Evolutionary conservation across 2,113 vertebrate genomes (phyloP).

Genomic region (Tapirus terrestris): DNA sequence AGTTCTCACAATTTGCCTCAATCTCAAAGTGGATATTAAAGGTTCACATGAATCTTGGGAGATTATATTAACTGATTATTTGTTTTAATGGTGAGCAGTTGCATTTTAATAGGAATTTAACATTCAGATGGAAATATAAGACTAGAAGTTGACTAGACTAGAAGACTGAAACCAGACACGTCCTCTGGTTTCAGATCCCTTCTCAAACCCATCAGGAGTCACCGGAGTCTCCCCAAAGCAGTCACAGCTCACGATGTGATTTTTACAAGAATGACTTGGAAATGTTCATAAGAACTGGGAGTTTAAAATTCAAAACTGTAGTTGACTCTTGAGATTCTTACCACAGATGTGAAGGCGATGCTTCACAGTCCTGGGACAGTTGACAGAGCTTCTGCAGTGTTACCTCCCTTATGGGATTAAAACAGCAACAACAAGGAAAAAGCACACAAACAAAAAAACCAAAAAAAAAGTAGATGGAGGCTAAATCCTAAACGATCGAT

Average conservation of each 20-base stretch:
- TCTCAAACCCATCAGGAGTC: neutral
- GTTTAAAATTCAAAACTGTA: neutral
- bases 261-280: neutral
- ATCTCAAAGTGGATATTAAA: rapidly evolving
- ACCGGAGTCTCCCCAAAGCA: neutral
- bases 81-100: neutral
- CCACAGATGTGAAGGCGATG: neutral
- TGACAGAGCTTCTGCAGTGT: neutral
- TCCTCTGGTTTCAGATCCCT: neutral
- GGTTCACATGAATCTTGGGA: neutral
- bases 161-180: too few species aligned
- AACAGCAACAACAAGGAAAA: neutral
- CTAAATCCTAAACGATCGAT: neutral
- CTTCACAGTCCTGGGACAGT: neutral
- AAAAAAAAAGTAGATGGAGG: neutral
- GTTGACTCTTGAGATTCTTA: neutral
- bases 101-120: neutral
- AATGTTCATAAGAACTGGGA: neutral
- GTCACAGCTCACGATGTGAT: too few species aligned
- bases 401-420: neutral
- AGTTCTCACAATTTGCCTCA: neutral
- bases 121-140: neutral
- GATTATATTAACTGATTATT: neutral
- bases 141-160: neutral
- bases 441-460: too few species aligned